phyloP scores from a whole-genome alignment of 2,113 vertebrate genomes.

The Furnarius figulus region DNA sequence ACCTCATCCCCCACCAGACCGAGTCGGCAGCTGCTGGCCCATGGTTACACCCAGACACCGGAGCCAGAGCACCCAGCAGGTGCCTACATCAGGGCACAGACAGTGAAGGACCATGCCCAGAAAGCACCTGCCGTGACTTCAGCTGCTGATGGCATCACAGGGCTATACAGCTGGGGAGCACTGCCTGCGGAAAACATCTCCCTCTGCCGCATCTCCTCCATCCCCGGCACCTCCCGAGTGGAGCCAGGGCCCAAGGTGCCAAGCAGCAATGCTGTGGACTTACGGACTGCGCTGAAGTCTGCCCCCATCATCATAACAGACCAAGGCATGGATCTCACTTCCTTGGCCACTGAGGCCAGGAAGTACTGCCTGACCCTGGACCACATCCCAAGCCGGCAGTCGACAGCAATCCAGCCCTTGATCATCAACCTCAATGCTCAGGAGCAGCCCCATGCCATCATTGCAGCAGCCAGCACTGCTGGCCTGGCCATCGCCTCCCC shows the following conservation, averaged over 20 bases:
- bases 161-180: constrained; percentile 81
- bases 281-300: constrained; percentile 86
- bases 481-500: constrained; percentile 89
- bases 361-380: constrained; percentile 90
- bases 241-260: constrained; percentile 83
- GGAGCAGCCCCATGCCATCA: constrained; percentile 86
- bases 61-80: constrained; percentile 72
- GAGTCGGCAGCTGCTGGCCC: constrained; percentile 78
- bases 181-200: constrained; percentile 91
- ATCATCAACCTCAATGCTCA: constrained; percentile 97
- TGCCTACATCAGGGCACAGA: constrained; percentile 73
- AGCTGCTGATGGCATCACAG: constrained; percentile 71
- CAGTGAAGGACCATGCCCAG: constrained; percentile 63
- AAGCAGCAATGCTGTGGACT: constrained; percentile 84
- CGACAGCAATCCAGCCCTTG: constrained; percentile 90
- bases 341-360: constrained; percentile 89
- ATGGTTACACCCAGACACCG: constrained; percentile 77
- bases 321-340: constrained; percentile 97
- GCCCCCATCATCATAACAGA: constrained; percentile 97
- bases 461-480: constrained; percentile 85
- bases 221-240: constrained; percentile 85
- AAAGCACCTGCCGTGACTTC: constrained; percentile 74
- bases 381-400: constrained; percentile 83
- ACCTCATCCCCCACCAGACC: constrained; percentile 85
- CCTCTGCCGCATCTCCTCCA: constrained; percentile 87